Percentiles rank a stretch among this genome's conserved stretches.
Evolutionary conservation across 2,888 invertebrate species (phyloP).

Genomic region (Clanis bilineata): DNA sequence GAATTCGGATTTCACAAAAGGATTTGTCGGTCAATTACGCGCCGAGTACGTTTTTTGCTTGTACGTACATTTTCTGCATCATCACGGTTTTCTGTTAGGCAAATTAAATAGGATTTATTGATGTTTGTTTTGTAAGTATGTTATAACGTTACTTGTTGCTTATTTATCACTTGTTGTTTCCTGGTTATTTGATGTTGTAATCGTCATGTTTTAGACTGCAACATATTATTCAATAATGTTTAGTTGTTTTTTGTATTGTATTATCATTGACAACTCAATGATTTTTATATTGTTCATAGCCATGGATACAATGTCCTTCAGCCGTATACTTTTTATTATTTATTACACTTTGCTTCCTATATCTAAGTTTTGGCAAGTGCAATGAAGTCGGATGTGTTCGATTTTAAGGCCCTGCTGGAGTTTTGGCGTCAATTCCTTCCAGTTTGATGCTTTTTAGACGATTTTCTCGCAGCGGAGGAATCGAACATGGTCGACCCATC

Average conservation of each 20-base stretch:
- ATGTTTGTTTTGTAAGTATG: neutral
- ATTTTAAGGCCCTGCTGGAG: too few relatives aligned
- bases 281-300: too few relatives aligned
- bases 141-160: neutral
- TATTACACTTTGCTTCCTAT: too few relatives aligned
- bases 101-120: conserved; percentile 8
- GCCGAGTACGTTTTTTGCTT: conserved; percentile 52
- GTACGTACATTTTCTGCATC: conserved; percentile 52
- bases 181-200: neutral
- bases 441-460: too few relatives aligned
- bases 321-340: too few relatives aligned
- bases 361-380: too few relatives aligned
- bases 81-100: conserved; percentile 31
- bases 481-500: too few relatives aligned
- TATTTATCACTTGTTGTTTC: neutral
- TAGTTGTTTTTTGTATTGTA: neutral
- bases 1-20: conserved; percentile 60
- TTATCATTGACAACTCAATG: neutral
- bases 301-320: too few relatives aligned
- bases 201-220: neutral
- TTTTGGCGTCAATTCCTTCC: too few relatives aligned
- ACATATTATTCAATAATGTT: neutral
- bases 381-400: too few relatives aligned
- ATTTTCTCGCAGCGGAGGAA: too few relatives aligned
- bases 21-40: conserved; percentile 70